Conservation (phyloP, 2,797 vertebrate species). For the Emydoidea blandingii region DNA sequence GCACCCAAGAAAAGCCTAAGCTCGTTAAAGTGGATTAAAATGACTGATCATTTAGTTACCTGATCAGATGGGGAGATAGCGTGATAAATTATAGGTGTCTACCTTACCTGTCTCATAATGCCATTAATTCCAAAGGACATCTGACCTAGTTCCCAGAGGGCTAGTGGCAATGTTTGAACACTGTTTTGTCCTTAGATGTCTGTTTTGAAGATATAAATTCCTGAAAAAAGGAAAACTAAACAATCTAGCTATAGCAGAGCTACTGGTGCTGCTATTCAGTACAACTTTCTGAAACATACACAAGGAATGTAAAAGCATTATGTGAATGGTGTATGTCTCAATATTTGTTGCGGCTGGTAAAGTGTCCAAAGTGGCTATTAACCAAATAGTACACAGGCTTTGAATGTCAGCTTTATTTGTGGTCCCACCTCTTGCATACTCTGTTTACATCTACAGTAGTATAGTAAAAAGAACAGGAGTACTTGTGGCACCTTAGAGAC, state of each 20-base stretch:
- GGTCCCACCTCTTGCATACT: too few species aligned
- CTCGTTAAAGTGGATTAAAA: constrained; percentile 54
- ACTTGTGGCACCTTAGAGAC: too few species aligned
- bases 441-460: too few species aligned
- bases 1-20: constrained; percentile 24
- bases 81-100: constrained; percentile 49
- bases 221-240: neutral
- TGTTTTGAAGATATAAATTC: neutral
- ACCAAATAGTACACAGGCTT: neutral
- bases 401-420: neutral
- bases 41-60: constrained; percentile 56
- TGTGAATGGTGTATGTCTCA: neutral
- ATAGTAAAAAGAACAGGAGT: too few species aligned
- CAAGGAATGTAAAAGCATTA: neutral
- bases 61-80: constrained; percentile 57
- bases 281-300: neutral
- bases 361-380: neutral
- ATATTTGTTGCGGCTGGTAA: neutral
- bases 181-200: neutral
- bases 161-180: neutral
- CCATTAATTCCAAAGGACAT: neutral
- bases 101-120: constrained; percentile 63
- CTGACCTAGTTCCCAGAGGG: neutral
- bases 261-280: neutral
- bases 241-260: neutral